These are phyloP conservation scores for Dione vanillae DNA, from an alignment of 2,888 invertebrate species.

Conservation along the genomic window DNA sequence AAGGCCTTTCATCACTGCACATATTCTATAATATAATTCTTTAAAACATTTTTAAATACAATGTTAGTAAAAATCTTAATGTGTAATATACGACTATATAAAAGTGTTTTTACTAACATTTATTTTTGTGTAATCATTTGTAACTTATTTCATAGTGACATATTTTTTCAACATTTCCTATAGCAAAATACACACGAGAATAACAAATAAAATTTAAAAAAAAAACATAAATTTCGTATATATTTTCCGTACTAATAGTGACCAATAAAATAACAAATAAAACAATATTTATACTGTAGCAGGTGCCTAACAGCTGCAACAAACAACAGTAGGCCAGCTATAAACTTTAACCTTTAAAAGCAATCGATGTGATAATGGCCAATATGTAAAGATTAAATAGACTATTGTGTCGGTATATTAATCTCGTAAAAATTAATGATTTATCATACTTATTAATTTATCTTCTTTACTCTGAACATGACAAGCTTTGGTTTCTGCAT, in stretches of 20 bases:
- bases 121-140: too few relatives aligned
- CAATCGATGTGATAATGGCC: neutral
- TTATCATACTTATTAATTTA: too few relatives aligned
- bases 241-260: slow-evolving; percentile 8
- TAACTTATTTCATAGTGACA: neutral
- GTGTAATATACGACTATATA: too few relatives aligned
- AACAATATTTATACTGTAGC: slow-evolving; percentile 33
- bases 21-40: neutral
- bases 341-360: slow-evolving; percentile 21
- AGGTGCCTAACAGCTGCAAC: slow-evolving; percentile 30
- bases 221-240: slow-evolving; percentile 9
- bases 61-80: too few relatives aligned
- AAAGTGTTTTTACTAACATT: too few relatives aligned
- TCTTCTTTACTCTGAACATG: too few relatives aligned
- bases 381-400: too few relatives aligned
- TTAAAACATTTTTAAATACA: too few relatives aligned
- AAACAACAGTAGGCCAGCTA: slow-evolving; percentile 18
- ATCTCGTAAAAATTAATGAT: too few relatives aligned
- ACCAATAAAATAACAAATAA: slow-evolving; percentile 27
- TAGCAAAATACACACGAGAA: neutral
- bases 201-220: slow-evolving; percentile 3
- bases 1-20: neutral
- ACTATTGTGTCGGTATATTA: too few relatives aligned
- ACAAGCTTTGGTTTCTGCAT: too few relatives aligned
- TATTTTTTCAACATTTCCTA: slow-evolving; percentile 1